Percentiles rank a stretch among this genome's conserved stretches.
Evolutionary conservation across 1,140 invertebrate species (phyloP).

Genomic region (Apis mellifera): DNA sequence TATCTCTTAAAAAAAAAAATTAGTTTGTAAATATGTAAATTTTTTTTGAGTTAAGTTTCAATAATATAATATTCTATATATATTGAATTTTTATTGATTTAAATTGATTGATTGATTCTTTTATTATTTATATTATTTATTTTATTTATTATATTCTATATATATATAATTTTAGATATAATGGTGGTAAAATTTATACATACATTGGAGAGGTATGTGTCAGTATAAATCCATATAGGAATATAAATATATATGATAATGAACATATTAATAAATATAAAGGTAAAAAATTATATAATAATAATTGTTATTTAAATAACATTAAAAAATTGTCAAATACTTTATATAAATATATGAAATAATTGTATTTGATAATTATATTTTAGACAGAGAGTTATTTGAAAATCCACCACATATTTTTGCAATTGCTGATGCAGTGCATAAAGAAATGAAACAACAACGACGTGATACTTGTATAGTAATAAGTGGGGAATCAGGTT

Average conservation of each 20-base stretch:
- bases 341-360: no score
- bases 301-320: neutral
- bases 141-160: neutral
- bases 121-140: no score
- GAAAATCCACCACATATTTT: constrained; percentile 97
- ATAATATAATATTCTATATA: neutral
- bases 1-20: constrained; percentile 20
- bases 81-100: neutral
- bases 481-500: constrained; percentile 97
- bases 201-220: constrained; percentile 97
- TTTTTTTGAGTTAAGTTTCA: neutral
- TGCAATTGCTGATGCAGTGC: constrained; percentile 96
- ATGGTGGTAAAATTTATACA: constrained; percentile 94
- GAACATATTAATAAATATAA: constrained; percentile 93
- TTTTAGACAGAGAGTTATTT: constrained; percentile 91
- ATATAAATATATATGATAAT: constrained; percentile 91
- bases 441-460: constrained; percentile 94
- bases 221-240: constrained; percentile 94
- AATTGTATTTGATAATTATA: constrained; percentile 26
- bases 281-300: constrained; percentile 82
- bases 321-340: neutral
- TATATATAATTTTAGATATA: constrained; percentile 86
- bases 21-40: no score
- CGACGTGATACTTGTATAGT: constrained; percentile 97
- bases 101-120: neutral